Evolutionary conservation across 2,113 vertebrate species (phyloP), one percentile per base, ranked within the genome.

Genomic region (Pseudopodoces humilis): DNA sequence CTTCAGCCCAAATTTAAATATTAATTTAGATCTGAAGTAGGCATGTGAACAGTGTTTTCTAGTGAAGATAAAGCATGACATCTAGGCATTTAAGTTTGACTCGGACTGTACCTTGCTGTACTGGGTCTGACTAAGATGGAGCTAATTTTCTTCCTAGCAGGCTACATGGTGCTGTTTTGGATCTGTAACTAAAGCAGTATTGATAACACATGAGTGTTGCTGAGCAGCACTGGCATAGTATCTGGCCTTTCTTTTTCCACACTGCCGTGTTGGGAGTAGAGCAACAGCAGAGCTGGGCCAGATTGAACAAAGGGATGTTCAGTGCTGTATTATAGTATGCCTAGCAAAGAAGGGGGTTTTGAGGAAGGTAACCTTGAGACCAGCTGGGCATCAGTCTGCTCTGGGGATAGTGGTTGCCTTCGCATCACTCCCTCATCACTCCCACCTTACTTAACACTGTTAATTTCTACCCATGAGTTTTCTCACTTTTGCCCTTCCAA

Each of bases 301-400:
- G 39, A 16, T 3, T 47, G 59, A 35, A 24, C 28, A 49, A n/a
- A 75, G 23, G 18, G 44, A 12, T 7, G 3, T 72, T 46, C 11
- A 12, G 2, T 67, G 21, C 11, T 0, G 0, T n/a, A 5, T 13
- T 33, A 27, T 20, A 6, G 60, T 52, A 44, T 5, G 15, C 19
- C 55, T 91, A 33, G 46, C 16, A 64, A 60, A 88, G 47, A 41
- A 62, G 5, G 9, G 8, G 11, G 5, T 11, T 43, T 67, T 70
- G 20, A 19, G 5, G 14, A 59, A 35, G 12, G 23, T 65, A 43
- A 12, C 22, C 5, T 41, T 68, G 52, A 86, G 24, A 20, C 37
- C 10, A 10, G 6, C 13, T 67, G 31, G 16, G 7, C 2, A 13
- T 50, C 15, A 33, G 31, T 30, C 55, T 65, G 16, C 60, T 69